Conservation (phyloP, 1,140 invertebrate species). For the Metaphire vulgaris region DNA sequence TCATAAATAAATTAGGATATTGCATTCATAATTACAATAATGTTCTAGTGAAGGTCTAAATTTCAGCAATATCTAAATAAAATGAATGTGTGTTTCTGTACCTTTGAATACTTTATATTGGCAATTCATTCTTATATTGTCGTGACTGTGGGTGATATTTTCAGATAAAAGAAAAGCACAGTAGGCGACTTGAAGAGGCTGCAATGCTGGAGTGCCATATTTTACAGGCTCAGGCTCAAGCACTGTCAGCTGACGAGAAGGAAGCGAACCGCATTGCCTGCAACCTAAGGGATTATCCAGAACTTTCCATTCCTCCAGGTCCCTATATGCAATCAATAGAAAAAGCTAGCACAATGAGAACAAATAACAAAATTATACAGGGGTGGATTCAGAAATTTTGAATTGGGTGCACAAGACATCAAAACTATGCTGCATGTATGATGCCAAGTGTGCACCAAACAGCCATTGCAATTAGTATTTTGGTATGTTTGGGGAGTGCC, state of each 20-base stretch:
- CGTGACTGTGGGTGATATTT: neutral
- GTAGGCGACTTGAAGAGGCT: constrained; percentile 45
- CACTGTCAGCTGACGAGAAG: constrained; percentile 50
- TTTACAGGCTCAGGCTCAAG: constrained; percentile 50
- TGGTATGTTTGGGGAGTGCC: no score
- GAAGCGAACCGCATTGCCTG: constrained; percentile 38
- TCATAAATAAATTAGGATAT: neutral
- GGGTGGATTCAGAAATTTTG: no score
- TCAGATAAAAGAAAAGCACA: constrained; percentile 45
- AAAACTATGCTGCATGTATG: no score
- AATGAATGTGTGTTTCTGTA: neutral
- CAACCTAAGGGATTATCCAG: constrained; percentile 39
- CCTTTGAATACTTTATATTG: neutral
- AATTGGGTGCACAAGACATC: no score
- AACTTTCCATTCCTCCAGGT: constrained; percentile 48
- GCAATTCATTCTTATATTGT: neutral
- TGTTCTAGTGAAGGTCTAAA: neutral
- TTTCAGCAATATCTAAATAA: neutral
- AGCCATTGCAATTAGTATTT: no score
- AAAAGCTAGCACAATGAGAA: constrained; percentile 1
- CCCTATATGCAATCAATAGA: constrained; percentile 10
- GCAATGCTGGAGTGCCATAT: constrained; percentile 51
- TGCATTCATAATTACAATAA: neutral
- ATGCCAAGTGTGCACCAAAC: no score
- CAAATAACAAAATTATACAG: no score